Evolutionary conservation across 2,888 invertebrate species (phyloP).

Genomic region (Tillus elongatus): DNA sequence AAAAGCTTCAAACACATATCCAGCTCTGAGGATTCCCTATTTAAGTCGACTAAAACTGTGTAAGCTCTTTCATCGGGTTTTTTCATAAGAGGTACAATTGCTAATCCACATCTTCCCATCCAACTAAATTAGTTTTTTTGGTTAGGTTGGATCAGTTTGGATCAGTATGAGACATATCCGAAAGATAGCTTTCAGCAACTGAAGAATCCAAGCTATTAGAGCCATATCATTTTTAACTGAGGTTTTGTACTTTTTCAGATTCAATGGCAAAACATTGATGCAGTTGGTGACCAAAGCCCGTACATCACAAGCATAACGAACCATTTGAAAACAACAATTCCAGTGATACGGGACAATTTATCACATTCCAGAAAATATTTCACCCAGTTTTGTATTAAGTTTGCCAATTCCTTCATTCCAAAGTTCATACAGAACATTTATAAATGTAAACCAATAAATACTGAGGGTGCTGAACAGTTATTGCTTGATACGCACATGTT

Average conservation of each 20-base stretch:
- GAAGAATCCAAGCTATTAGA: no score
- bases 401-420: slow-evolving; percentile 90
- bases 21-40: no score
- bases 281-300: slow-evolving; percentile 93
- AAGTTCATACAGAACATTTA: slow-evolving; percentile 87
- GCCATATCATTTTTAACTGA: no score
- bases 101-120: no score
- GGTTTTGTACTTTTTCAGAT: no score
- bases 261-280: slow-evolving; percentile 86
- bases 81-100: no score
- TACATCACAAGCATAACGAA: slow-evolving; percentile 86
- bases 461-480: slow-evolving; percentile 90
- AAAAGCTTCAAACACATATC: no score
- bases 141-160: no score
- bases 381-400: slow-evolving; percentile 94
- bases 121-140: no score
- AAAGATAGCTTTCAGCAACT: slow-evolving; percentile 4
- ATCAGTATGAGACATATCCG: no score
- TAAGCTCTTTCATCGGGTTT: no score
- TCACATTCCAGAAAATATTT: slow-evolving; percentile 92
- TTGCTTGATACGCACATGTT: slow-evolving; percentile 89
- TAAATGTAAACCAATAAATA: slow-evolving; percentile 81
- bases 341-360: slow-evolving; percentile 80
- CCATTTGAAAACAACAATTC: slow-evolving; percentile 79
- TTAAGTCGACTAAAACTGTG: no score